Evolutionary conservation across 2,797 vertebrate species (phyloP), one percentile per base, ranked within the genome.

Genomic region (Delichon dasypus): DNA sequence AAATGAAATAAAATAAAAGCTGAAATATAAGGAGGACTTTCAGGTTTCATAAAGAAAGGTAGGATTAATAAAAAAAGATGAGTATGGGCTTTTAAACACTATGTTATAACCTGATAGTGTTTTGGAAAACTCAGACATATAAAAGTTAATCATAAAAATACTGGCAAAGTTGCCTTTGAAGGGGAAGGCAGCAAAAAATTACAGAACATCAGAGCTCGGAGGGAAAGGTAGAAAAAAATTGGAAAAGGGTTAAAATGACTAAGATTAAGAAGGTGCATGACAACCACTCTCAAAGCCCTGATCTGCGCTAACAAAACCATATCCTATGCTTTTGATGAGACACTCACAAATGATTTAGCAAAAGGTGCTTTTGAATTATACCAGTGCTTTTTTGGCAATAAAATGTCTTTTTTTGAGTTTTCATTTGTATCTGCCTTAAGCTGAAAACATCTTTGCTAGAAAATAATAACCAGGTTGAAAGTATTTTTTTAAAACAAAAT

Each of bases 311-410:
- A 94, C 88, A 95, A 95, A 90, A 95, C 95, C 77, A 81, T 90
- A 96, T 89, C 88, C 79, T 85, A 83, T 82, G 95, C 91, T 94
- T 97, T 96, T 97, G 96, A 97, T 97, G 96, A 96, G 97, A 97
- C 94, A 96, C 95, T 96, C 95, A 96, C 92, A 96, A 95, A 93
- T 94, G 90, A 97, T 97, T 97, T 97, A 96, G 93, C 84, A 83
- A 91, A 85, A 85, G 85, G 70, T 79, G 88, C 96, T 97, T 97
- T 94, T 97, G 96, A 97, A 96, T 95, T 96, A 96, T 93, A 95
- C 93, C 95, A 97, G 96, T 93, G 93, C 94, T 93, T 96, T 96
- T 96, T 94, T 84, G 93, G 96, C 95, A 96, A 96, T 96, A 95
- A 97, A 96, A 95, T 90, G 85, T 88, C 89, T 94, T 74, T 91